Conservation (phyloP, 2,113 vertebrate genomes). For the Dryoscopus gambensis region DNA sequence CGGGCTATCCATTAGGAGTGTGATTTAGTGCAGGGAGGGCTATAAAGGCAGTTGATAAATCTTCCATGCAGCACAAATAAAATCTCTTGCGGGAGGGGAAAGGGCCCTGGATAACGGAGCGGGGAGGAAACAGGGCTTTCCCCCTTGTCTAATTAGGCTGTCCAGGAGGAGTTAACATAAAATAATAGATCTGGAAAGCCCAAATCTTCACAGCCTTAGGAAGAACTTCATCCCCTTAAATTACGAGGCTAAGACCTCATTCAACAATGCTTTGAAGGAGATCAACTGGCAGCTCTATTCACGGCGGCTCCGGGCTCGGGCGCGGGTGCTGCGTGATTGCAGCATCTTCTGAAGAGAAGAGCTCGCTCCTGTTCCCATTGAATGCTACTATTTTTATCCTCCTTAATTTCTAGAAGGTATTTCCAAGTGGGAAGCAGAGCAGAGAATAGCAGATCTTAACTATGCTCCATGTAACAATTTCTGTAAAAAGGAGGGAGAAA, state of each 20-base stretch:
- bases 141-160: not conserved
- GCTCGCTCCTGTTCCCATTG: not conserved
- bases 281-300: not conserved
- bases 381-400: slow-evolving; percentile 44
- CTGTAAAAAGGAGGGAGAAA: not conserved
- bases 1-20: slow-evolving; percentile 48
- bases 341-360: slow-evolving; percentile 18
- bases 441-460: slow-evolving; percentile 4
- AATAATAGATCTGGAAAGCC: slow-evolving; percentile 10
- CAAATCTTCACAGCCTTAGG: not conserved
- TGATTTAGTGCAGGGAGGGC: slow-evolving; percentile 51
- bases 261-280: slow-evolving; percentile 4
- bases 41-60: slow-evolving; percentile 50
- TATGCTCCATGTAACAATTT: not conserved
- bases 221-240: slow-evolving; percentile 49
- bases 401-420: slow-evolving; percentile 34
- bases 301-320: not conserved
- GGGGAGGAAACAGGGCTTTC: not conserved
- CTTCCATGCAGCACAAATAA: slow-evolving; percentile 23
- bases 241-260: slow-evolving; percentile 6
- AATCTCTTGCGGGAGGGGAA: not conserved
- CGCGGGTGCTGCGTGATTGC: not conserved
- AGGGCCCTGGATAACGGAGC: not conserved
- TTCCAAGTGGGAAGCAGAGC: slow-evolving; percentile 33
- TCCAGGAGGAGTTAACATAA: slow-evolving; percentile 4